Percentiles rank a stretch among this genome's conserved stretches.
Conservation (phyloP, 2,797 vertebrate genomes). For the Corythornis leucogaster region DNA sequence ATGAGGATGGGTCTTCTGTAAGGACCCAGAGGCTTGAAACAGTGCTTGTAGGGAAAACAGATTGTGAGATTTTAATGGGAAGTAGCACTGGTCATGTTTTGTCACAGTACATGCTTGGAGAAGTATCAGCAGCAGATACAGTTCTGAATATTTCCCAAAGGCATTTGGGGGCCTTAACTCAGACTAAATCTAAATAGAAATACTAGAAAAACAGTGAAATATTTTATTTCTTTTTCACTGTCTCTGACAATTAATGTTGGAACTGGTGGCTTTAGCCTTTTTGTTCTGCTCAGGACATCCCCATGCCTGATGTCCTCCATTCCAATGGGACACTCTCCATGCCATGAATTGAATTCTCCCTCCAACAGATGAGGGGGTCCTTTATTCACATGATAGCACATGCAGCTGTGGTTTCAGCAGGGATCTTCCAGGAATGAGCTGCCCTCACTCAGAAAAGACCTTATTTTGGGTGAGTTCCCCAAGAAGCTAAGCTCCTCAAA, state of each 20-base stretch:
- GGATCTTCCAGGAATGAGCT: not conserved
- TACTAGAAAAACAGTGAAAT: not conserved
- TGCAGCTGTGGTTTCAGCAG: rapidly evolving
- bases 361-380: not conserved
- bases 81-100: not conserved
- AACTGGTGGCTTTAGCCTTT: not conserved
- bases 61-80: not conserved
- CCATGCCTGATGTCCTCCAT: not conserved
- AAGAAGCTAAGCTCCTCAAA: not conserved
- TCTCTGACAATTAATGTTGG: not conserved
- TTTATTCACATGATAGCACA: rapidly evolving
- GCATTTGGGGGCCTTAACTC: not conserved
- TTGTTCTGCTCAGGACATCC: not conserved
- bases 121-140: not conserved
- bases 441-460: not conserved
- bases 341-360: not conserved
- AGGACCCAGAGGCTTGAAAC: not conserved
- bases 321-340: rapidly evolving
- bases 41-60: not conserved
- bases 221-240: not conserved
- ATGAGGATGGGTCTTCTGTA: not conserved
- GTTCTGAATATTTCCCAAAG: not conserved
- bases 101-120: not conserved
- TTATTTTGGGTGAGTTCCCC: not conserved
- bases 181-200: not conserved